These are phyloP conservation scores for Idris sp. DNA, from an alignment of 1,140 invertebrate species.

Conservation along the genomic window DNA sequence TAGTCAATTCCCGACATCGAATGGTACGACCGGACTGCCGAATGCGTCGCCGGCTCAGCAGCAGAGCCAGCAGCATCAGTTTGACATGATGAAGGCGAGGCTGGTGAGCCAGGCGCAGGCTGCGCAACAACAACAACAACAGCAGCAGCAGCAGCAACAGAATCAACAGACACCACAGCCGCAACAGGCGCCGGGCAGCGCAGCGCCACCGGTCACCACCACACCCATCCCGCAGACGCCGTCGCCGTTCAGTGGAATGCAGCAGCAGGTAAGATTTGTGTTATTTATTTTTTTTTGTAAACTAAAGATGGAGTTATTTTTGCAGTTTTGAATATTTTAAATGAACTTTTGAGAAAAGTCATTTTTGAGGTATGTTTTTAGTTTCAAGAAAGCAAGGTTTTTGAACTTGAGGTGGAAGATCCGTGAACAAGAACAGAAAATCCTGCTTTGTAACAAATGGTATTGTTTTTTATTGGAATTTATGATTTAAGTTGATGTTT, in stretches of 20 bases:
- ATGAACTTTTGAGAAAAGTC: too few relatives aligned
- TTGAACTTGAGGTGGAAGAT: too few relatives aligned
- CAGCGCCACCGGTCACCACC: slow-evolving; percentile 65
- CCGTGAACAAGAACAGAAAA: too few relatives aligned
- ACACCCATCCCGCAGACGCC: slow-evolving; percentile 75
- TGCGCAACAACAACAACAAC: slow-evolving; percentile 62
- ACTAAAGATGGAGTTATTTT: too few relatives aligned
- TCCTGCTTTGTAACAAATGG: too few relatives aligned
- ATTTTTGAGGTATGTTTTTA: too few relatives aligned
- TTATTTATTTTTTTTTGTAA: too few relatives aligned
- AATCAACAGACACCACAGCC: slow-evolving; percentile 53
- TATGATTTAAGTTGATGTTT: too few relatives aligned
- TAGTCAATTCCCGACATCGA: slow-evolving; percentile 80
- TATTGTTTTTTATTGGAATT: too few relatives aligned
- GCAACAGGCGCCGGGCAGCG: slow-evolving; percentile 67
- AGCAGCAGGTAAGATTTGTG: slow-evolving; percentile 62
- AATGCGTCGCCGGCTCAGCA: slow-evolving; percentile 79
- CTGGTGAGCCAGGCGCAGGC: slow-evolving; percentile 75
- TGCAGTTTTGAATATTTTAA: too few relatives aligned
- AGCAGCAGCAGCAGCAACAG: slow-evolving; percentile 63
- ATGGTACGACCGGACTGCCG: slow-evolving; percentile 77
- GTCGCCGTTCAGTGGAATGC: slow-evolving; percentile 76
- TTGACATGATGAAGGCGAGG: slow-evolving; percentile 80
- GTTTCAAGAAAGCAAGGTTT: too few relatives aligned
- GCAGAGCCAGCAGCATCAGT: slow-evolving; percentile 76